These are phyloP conservation scores for Charadrius vociferus DNA, from an alignment of 2,113 vertebrate genomes.

Conservation along the genomic window DNA sequence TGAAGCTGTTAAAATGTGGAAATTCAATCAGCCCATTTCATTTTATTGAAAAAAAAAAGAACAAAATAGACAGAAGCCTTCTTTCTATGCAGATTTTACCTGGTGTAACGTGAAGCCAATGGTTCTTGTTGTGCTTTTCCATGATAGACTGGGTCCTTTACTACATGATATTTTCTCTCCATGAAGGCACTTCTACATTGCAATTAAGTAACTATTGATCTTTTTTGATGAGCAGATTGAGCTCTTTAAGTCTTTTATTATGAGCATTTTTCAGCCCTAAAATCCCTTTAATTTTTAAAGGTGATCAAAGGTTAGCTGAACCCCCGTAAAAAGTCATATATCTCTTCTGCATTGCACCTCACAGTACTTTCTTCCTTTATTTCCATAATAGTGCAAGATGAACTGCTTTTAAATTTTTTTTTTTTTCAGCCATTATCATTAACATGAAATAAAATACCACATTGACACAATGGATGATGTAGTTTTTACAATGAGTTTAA, in stretches of 20 bases:
- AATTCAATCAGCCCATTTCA: neutral
- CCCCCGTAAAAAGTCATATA: neutral
- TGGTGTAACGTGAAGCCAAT: neutral
- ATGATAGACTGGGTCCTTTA: neutral
- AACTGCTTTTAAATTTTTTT: neutral
- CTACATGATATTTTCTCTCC: neutral
- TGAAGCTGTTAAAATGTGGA: neutral
- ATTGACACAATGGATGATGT: neutral
- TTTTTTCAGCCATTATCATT: neutral
- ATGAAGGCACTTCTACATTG: neutral
- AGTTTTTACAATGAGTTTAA: neutral
- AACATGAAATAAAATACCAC: neutral
- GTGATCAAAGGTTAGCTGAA: slow-evolving; percentile 18
- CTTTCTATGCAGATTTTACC: neutral
- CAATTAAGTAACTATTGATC: slow-evolving; percentile 46
- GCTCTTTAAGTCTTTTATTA: slow-evolving; percentile 40
- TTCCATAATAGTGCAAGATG: neutral
- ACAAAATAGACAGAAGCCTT: neutral
- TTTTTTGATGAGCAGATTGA: slow-evolving; percentile 35
- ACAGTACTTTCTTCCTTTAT: neutral
- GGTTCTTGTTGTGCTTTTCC: neutral
- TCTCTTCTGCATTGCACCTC: neutral
- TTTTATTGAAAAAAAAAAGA: neutral
- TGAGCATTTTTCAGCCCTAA: slow-evolving; percentile 15
- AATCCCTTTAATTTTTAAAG: slow-evolving; percentile 32